Base-by-base conservation (phyloP, 2,797 vertebrate species). In the Macropodus opercularis region DNA sequence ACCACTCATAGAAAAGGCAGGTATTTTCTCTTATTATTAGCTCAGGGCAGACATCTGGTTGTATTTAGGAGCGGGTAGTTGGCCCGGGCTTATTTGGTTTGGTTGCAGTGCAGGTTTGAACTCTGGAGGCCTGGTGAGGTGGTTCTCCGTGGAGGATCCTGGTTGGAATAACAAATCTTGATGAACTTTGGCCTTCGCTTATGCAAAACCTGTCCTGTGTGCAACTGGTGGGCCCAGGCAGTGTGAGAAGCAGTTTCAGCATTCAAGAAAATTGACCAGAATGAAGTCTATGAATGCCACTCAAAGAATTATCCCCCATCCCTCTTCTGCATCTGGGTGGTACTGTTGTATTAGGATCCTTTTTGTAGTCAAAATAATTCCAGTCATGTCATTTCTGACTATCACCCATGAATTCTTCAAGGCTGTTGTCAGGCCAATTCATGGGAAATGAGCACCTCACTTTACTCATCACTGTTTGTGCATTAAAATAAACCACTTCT, bases 21-120 rank as follows among this genome's bases (percentile, higher is more conserved):
- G 61, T 77, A 39, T 83, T 84, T 84, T 79, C 75, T 71, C 65
- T 70, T 69, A 65, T 84, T 78, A 75, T 74, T 69, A 63, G 72
- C 24, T 41, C 58, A 73, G 72, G 81, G 85, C 82, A 86, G 75
- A 85, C 92, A 91, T 92, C 87, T 92, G 92, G 80, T 85, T 79
- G 63, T 39, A 34, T 79, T 93, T 89, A 90, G 63, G 44, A 82
- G 63, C 5, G 76, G 75, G 79, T 82, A 84, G 79, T 80, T 64
- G 69, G 75, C 62, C 42, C 47, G 6, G 53, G 39, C 24, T 54
- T 79, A 72, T 80, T 83, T 85, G 72, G 76, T 75, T 88, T 84
- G 83, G 83, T 87, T 83, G 76, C 74, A 64, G 75, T 24, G 65
- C 65, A 70, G 86, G 68, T 72, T 55, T 83, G 76, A 85, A 75